Percentiles rank a stretch among this genome's conserved stretches.
Evolutionary conservation across 2,797 vertebrate species (phyloP).

Genomic region (Enteromius unitaeniatus): DNA sequence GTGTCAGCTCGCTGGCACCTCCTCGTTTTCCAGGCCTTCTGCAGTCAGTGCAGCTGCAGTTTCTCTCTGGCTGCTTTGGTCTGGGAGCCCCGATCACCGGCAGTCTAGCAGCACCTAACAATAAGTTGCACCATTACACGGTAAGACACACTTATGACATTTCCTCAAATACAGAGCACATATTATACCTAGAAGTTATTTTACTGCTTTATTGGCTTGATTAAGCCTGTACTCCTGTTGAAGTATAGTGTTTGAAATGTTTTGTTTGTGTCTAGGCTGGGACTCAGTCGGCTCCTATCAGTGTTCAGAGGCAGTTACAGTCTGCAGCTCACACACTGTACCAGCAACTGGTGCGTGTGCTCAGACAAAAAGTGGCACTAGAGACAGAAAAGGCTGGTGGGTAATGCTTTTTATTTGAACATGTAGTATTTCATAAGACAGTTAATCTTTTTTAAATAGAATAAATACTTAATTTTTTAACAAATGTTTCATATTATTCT

Average conservation of each 20-base stretch:
- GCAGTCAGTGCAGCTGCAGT: conserved; percentile 84
- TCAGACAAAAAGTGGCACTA: conserved; percentile 74
- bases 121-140: conserved; percentile 80
- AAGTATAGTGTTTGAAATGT: not conserved
- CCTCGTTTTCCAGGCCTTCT: conserved; percentile 73
- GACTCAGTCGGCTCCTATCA: conserved; percentile 75
- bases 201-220: not conserved
- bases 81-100: conserved; percentile 76
- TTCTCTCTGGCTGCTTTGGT: conserved; percentile 82
- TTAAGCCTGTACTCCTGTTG: not conserved
- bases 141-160: conserved; percentile 62
- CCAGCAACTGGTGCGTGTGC: conserved; percentile 81
- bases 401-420: not conserved
- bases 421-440: not conserved
- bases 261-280: conserved; percentile 69
- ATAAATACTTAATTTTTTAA: not conserved
- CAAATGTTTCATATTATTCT: not conserved
- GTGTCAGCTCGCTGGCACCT: conserved; percentile 61
- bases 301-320: conserved; percentile 76
- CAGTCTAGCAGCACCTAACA: conserved; percentile 67
- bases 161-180: not conserved
- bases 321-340: conserved; percentile 80
- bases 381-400: conserved; percentile 79
- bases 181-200: no score
- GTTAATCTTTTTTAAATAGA: not conserved